Base-by-base conservation (phyloP, 2,888 invertebrate genomes). In the Tetrapedia diversipes region DNA sequence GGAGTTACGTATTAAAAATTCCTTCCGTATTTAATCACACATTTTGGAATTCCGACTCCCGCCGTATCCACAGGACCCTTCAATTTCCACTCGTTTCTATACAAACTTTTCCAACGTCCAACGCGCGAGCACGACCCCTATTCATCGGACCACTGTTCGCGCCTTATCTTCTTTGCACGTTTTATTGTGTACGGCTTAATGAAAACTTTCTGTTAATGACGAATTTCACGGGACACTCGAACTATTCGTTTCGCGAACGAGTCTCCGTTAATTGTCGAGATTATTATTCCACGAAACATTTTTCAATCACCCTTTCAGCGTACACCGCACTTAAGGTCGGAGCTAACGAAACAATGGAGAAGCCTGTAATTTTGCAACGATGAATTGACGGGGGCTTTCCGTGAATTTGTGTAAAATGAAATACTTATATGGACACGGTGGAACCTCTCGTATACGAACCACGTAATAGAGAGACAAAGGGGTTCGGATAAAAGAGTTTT, bases 41-140 rank as follows among this genome's bases (percentile, higher is more conserved):
- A 49, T 61, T 75, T 49, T 39, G 61, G 51, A 75, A 77, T 76
- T 64, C 57, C 32, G 51, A 22, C 37, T 37, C 53, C 56, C 61
- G 67, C 56, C 61, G 67, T 57, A 73, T 73, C 73, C n/a, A 34
- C 24, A 34, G 41, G 47, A 59, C 43, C 53, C 69, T 69, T 68
- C 68, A 75, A 68, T 75, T 77, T 75, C 75, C 68, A 68, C 75
- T 51, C 75, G 32, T 69, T 64, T 69, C 77, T 29, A 64, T 64
- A 57, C 69, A 69, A 37, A 34, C 69, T 70, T 63, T 60, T 64
- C 77, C 76, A 69, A 76, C 77, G 45, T 54, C 39, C 68, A 19
- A n/a, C n/a, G n/a, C 68, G 32, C 37, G 27, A 75, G 34, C 24
- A 16, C 43, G 41, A 34, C 60, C 29, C n/a, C 61, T 49, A 63